These are phyloP conservation scores for Indicator indicator DNA, from an alignment of 2,113 vertebrate genomes.

Conservation along the genomic window DNA sequence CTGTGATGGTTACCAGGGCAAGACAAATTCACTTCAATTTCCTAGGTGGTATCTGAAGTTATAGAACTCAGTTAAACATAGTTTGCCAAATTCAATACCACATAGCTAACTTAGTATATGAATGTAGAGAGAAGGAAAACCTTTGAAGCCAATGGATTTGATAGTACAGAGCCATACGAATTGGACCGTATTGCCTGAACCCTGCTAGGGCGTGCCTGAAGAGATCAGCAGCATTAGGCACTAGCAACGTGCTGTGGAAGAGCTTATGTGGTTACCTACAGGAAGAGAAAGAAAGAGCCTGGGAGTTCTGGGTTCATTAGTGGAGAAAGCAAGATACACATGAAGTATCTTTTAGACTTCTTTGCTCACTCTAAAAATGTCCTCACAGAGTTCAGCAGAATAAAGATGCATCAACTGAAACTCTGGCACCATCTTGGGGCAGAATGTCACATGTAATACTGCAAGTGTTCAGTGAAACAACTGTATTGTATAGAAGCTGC, in stretches of 20 bases:
- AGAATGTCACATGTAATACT: neutral
- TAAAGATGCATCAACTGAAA: rapidly evolving
- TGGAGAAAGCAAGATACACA: neutral
- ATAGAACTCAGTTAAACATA: neutral
- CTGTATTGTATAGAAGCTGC: rapidly evolving
- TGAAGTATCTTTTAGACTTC: neutral
- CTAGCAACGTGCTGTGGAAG: neutral
- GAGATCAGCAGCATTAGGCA: neutral
- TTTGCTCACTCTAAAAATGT: neutral
- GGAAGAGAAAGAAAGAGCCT: neutral
- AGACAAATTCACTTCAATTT: neutral
- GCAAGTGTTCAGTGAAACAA: rapidly evolving
- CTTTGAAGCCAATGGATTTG: neutral
- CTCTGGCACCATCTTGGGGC: slow-evolving; percentile 18
- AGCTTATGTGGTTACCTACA: neutral
- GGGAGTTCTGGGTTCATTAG: neutral
- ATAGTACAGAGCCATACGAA: neutral
- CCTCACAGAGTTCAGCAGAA: neutral
- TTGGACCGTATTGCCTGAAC: neutral
- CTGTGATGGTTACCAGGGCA: neutral
- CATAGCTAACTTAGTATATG: neutral
- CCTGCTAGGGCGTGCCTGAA: neutral
- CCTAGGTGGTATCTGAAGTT: neutral
- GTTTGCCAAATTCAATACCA: neutral
- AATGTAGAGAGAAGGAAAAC: neutral